Evolutionary conservation across 2,113 vertebrate genomes (phyloP).

Genomic region (Lophochroa leadbeateri): DNA sequence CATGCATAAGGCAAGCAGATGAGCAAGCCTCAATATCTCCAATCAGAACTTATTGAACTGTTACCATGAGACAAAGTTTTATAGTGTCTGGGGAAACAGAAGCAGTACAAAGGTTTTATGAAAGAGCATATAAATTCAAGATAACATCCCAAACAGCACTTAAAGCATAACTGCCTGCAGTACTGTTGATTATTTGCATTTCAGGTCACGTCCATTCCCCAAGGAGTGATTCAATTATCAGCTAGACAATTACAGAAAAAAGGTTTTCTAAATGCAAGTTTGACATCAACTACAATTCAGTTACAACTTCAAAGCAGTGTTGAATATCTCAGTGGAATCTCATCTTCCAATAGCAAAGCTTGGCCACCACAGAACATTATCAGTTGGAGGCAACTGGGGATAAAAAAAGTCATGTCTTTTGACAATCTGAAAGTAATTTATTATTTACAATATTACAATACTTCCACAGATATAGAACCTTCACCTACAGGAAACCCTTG

Average conservation of each 20-base stretch:
- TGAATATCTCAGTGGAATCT: not conserved
- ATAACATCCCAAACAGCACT: not conserved
- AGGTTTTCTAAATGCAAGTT: not conserved
- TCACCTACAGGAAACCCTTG: not conserved
- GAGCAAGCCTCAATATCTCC: not conserved
- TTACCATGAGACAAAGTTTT: not conserved
- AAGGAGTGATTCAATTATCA: not conserved
- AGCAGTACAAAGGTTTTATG: not conserved
- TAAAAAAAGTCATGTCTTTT: not conserved
- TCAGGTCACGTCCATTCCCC: not conserved
- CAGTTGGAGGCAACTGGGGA: not conserved
- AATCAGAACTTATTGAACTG: not conserved
- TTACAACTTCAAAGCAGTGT: not conserved
- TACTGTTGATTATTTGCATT: not conserved
- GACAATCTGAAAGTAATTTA: not conserved
- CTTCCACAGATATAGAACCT: not conserved
- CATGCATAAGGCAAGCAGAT: not conserved
- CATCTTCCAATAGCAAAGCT: not conserved
- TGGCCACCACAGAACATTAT: not conserved
- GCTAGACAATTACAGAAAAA: not conserved
- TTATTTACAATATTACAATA: not conserved
- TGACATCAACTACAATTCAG: not conserved
- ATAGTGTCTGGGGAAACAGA: not conserved
- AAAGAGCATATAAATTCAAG: not conserved
- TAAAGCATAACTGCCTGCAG: not conserved